Evolutionary conservation across 1,140 invertebrate species (phyloP).

Genomic region (Zaprionus kolodkinae): DNA sequence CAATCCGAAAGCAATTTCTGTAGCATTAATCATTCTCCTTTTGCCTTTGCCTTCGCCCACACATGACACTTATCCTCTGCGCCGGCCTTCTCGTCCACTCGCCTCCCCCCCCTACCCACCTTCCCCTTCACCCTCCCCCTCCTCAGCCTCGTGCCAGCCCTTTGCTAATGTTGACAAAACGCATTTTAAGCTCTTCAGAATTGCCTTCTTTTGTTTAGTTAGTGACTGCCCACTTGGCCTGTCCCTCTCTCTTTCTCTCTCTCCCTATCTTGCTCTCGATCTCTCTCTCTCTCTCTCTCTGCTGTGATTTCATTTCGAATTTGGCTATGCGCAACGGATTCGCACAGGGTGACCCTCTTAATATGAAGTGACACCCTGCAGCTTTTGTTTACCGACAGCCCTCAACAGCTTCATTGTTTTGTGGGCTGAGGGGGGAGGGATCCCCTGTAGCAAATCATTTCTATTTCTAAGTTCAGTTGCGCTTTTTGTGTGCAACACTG

Average conservation of each 20-base stretch:
- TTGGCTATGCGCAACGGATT: conserved; percentile 60
- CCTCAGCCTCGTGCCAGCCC: neutral
- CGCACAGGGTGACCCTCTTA: conserved; percentile 20
- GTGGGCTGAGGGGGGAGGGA: too few relatives aligned
- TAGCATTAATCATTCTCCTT: conserved; percentile 74
- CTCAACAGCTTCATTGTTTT: conserved; percentile 40
- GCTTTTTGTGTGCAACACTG: conserved; percentile 18
- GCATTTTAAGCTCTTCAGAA: conserved; percentile 79
- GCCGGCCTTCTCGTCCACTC: neutral
- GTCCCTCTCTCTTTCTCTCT: neutral
- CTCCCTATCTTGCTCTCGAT: neutral
- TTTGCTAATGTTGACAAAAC: conserved; percentile 79
- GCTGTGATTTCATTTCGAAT: conserved; percentile 70
- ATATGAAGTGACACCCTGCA: conserved; percentile 32
- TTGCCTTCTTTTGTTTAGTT: conserved; percentile 72
- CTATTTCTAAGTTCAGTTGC: conserved; percentile 26
- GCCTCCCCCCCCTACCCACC: neutral
- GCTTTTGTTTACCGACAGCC: conserved; percentile 28
- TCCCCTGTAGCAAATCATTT: conserved; percentile 24
- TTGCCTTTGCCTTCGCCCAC: neutral
- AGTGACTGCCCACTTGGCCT: conserved; percentile 29
- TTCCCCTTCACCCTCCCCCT: neutral
- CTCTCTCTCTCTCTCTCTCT: neutral
- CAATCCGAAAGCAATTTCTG: conserved; percentile 76
- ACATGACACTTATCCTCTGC: conserved; percentile 35